Base-by-base conservation (phyloP, 2,797 vertebrate species). In the Scarus forsteni region DNA sequence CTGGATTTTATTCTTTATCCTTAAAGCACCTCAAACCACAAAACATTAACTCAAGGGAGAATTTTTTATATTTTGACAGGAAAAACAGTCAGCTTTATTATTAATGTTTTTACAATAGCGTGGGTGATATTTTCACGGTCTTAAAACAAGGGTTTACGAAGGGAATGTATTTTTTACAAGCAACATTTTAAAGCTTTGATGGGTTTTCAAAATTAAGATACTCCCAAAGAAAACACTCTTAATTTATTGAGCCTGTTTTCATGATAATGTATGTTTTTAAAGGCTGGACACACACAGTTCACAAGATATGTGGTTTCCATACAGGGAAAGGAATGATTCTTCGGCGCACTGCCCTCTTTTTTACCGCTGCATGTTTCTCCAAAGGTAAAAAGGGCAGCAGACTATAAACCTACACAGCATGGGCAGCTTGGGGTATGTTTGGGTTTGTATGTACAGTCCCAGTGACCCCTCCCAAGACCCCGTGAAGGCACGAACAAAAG, bases 371-470 rank as follows among this genome's bases (percentile, higher is more conserved):
- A 44, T 10, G n/a, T 65, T 42, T 58, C 42, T 44, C 51, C 3
- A 0, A 8, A 46, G 46, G 27, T 54, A 48, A 40, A 46, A 15
- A 36, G 19, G 48, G 34, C 19, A 51, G 14, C 1, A 8, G 35
- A 14, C 45, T n/a, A 60, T 6, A 40, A 8, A 49, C 16, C 48
- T 2, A 14, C 61, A 8, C 55, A 14, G 34, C 38, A 3, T 1
- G 38, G 49, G 40, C 6, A 35, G 16, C 1, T 42, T 11, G 8
- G 16, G 36, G 15, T 65, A 62, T 52, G 57, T 55, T 53, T 55
- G 48, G 50, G 63, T 75, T 78, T 80, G 69, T 77, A 58, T 79
- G 75, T 60, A 58, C 67, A 68, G 77, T 51, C 52, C 42, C n/a
- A 1, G 34, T 48, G 73, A 81, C 66, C 66, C 66, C 27, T 56